phyloP scores from a whole-genome alignment of 2,113 vertebrate species.

The Oenanthe oenanthe region DNA sequence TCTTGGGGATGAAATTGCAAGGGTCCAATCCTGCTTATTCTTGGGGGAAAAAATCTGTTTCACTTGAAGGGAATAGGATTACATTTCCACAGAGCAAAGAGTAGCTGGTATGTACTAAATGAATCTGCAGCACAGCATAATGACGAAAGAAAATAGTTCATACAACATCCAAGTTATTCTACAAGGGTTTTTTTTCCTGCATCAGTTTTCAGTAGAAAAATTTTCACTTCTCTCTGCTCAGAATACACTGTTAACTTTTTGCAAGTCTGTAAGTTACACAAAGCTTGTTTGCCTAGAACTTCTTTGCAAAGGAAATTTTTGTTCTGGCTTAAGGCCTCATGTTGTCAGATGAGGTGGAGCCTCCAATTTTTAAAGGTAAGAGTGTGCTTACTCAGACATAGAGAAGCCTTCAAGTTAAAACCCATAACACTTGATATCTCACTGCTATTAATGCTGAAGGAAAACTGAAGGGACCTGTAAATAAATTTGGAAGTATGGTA shows the following conservation, averaged over 20 bases:
- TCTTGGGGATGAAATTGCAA: background rate
- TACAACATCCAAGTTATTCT: background rate
- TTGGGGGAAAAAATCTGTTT: background rate
- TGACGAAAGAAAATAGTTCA: background rate
- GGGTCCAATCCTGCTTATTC: background rate
- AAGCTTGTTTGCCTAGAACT: background rate
- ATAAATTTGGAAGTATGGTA: background rate
- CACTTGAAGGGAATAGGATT: background rate
- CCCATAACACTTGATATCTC: background rate
- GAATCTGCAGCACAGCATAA: background rate
- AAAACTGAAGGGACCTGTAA: background rate
- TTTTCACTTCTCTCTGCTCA: background rate
- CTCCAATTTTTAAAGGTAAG: background rate
- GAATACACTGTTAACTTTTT: background rate
- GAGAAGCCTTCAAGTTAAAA: background rate
- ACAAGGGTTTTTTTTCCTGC: background rate
- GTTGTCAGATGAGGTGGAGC: background rate
- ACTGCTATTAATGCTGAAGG: background rate
- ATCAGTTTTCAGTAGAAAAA: background rate
- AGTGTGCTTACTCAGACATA: background rate
- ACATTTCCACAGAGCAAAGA: background rate
- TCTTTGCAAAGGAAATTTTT: background rate
- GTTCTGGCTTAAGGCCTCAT: background rate
- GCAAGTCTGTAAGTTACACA: background rate
- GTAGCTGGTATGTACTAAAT: background rate